A percentile compares a stretch with the other conserved stretches of the same genome.
Evolutionary conservation across 1,140 invertebrate genomes (phyloP).

Genomic region (Ganaspis sp.): DNA sequence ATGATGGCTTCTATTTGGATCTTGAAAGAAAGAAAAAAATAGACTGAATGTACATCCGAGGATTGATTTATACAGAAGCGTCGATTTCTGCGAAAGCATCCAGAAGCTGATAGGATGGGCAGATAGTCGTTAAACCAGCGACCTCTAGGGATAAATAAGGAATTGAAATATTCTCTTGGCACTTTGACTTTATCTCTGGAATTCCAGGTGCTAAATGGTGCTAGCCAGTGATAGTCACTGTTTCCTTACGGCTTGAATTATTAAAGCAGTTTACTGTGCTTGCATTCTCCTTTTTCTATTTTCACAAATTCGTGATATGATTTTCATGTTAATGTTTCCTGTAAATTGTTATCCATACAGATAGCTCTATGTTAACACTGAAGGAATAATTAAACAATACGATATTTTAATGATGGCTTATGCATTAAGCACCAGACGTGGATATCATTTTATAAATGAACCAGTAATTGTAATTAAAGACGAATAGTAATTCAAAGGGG

Average conservation of each 20-base stretch:
- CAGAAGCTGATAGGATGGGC: conserved; percentile 17
- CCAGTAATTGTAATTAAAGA: too few species aligned
- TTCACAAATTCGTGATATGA: too few species aligned
- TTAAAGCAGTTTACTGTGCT: too few species aligned
- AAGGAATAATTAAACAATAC: too few species aligned
- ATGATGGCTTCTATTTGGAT: background rate
- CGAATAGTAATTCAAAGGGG: too few species aligned
- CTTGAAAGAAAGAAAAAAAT: background rate
- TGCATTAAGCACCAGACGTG: too few species aligned
- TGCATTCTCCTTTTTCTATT: too few species aligned
- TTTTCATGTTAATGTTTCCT: too few species aligned
- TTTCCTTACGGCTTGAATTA: background rate
- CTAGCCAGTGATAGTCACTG: background rate
- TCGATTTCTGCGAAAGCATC: conserved; percentile 12
- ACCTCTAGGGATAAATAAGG: conserved; percentile 34
- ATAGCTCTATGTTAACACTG: too few species aligned
- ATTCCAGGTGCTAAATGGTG: conserved; percentile 40
- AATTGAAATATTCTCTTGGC: conserved; percentile 42
- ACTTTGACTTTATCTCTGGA: conserved; percentile 40
- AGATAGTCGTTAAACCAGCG: conserved; percentile 24
- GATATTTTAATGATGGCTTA: too few species aligned
- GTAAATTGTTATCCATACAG: too few species aligned
- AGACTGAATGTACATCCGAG: background rate
- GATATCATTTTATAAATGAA: too few species aligned
- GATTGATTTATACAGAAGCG: conserved; percentile 24